These are phyloP conservation scores for Cossypha dichroa DNA, from an alignment of 2,797 vertebrate species.

Conservation along the genomic window DNA sequence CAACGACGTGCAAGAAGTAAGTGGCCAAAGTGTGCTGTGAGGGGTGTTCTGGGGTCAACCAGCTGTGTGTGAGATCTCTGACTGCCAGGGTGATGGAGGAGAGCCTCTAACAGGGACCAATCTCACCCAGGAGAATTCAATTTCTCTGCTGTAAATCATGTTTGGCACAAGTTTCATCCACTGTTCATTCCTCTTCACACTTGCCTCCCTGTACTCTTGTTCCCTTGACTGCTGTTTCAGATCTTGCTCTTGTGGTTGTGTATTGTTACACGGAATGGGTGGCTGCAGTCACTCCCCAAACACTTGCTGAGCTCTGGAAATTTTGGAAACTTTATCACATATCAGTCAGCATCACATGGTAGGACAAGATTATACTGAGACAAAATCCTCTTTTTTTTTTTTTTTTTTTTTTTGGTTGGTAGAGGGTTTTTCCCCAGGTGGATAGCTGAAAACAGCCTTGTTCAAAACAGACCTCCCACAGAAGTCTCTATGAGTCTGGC, in stretches of 20 bases:
- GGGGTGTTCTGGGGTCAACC: not conserved
- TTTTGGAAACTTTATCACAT: not conserved
- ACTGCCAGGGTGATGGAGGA: accelerated
- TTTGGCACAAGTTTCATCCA: not conserved
- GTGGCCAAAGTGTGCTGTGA: not conserved
- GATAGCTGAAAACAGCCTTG: slow-evolving; percentile 6
- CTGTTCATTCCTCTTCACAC: not conserved
- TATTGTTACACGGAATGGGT: not conserved
- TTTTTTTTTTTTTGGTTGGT: no score
- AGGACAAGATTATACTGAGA: not conserved
- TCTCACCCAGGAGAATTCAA: not conserved
- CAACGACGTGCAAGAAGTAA: not conserved
- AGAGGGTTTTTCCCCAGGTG: not conserved
- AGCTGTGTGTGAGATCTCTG: not conserved
- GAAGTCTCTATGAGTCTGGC: not conserved
- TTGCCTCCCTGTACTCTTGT: not conserved
- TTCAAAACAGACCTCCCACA: slow-evolving; percentile 20
- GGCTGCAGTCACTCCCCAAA: not conserved
- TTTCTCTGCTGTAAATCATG: not conserved
- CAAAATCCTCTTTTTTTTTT: not conserved
- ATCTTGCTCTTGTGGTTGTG: not conserved
- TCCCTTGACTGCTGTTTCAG: not conserved
- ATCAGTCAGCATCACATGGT: not conserved
- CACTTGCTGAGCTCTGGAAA: slow-evolving; percentile 4
- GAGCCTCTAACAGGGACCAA: not conserved